Base-by-base conservation (phyloP, 2,113 vertebrate species). In the Trachemys scripta region DNA sequence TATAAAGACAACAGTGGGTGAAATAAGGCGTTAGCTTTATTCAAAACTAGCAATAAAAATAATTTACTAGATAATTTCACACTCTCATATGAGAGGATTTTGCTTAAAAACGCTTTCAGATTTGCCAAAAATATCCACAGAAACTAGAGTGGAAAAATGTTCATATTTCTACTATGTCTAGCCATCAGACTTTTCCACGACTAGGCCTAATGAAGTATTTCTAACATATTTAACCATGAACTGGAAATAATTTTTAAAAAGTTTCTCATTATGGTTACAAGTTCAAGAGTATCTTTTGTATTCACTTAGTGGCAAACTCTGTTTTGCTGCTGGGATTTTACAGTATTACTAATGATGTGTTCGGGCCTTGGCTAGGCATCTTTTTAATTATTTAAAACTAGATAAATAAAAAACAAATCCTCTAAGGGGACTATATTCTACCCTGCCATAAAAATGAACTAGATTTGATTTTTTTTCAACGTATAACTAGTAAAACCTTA, bases 11-110 rank as follows among this genome's bases (percentile, higher is more conserved):
- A 95, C 53, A 53, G 16, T 0, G 1, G 82, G 56, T 62, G 38
- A 94, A 92, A 62, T 86, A 85, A 82, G 85, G 5, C 42, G 8
- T 20, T 92, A 47, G 82, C 12, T 96, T 86, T 92, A 65, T n/a
- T 65, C 31, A 65, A 65, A 17, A 35, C 14, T n/a, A 17, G 13
- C 14, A 62, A 84, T 59, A 94, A 95, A 96, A 49, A 42, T 83
- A 93, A 93, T 89, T 95, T 79, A 62, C 54, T 51, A 84, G 24
- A 29, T 27, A 95, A 59, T 29, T 84, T 51, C 50, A 84, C 29
- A 57, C 47, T 87, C 80, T 89, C 69, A 87, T 69, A 20, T 50
- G 22, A 93, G 93, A 1, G 84, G 35, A 57, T n/a, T 83, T 2
- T 80, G 62, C 93, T 92, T 76, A 88, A 94, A 47, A 11, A 51